Percentiles rank a stretch among this genome's conserved stretches.
phyloP scores from a whole-genome alignment of 2,113 vertebrate genomes.

The Catharus fuscescens region DNA sequence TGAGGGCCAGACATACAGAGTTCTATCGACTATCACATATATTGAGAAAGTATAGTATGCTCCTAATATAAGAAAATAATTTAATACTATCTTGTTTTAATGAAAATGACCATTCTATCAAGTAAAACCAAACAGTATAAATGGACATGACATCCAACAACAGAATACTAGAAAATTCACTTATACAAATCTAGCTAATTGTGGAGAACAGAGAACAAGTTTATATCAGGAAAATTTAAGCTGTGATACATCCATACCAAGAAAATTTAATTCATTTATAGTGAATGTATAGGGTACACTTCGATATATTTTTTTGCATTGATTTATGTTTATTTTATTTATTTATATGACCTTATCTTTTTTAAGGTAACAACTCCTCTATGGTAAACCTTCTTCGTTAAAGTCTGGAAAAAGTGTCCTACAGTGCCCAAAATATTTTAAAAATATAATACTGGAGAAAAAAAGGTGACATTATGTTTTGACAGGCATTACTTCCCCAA shows the following conservation, averaged over 20 bases:
- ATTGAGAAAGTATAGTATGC: neutral
- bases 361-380: neutral
- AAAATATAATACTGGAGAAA: neutral
- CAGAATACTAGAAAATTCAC: neutral
- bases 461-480: neutral
- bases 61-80: neutral
- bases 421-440: neutral
- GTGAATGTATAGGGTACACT: neutral
- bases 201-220: neutral
- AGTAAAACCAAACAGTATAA: neutral
- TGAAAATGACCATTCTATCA: neutral
- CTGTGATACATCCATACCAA: neutral
- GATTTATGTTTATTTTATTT: neutral
- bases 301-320: neutral
- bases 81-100: neutral
- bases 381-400: neutral
- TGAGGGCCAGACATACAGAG: neutral
- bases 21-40: neutral
- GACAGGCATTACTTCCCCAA: neutral
- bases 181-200: neutral
- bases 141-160: neutral
- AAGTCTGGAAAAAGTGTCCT: neutral
- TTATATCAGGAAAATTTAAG: neutral
- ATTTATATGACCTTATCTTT: neutral
- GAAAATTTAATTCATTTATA: neutral